These are phyloP conservation scores for Clostera curtula DNA, from an alignment of 2,888 invertebrate species.

Conservation along the genomic window DNA sequence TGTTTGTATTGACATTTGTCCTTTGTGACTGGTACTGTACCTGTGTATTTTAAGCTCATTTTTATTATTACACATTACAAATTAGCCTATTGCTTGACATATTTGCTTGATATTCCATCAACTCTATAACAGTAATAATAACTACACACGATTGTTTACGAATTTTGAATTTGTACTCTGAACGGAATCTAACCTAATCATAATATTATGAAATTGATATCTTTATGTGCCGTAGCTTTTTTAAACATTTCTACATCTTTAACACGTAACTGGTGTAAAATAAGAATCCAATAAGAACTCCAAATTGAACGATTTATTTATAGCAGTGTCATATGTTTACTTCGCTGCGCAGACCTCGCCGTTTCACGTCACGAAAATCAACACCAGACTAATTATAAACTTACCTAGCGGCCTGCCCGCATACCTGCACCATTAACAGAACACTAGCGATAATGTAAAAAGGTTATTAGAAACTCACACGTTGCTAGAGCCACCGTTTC, in stretches of 20 bases:
- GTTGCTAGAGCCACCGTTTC: conserved; percentile 59
- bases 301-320: conserved; percentile 36
- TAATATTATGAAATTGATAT: too few species aligned
- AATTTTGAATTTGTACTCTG: too few species aligned
- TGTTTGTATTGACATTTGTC: too few species aligned
- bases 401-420: conserved; percentile 25
- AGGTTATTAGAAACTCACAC: conserved; percentile 66
- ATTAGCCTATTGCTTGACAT: too few species aligned
- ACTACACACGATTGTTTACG: too few species aligned
- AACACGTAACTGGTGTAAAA: conserved; percentile 8
- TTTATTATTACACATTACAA: too few species aligned
- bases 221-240: not conserved
- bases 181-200: too few species aligned
- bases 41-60: too few species aligned
- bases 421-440: conserved; percentile 30
- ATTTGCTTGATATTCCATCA: too few species aligned
- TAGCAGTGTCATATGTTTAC: conserved; percentile 53
- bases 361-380: conserved; percentile 30
- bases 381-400: conserved; percentile 39
- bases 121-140: too few species aligned
- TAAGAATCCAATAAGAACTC: conserved; percentile 37
- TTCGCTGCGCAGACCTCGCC: conserved; percentile 29
- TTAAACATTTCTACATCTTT: not conserved
- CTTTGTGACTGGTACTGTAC: too few species aligned
- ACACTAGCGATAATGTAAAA: conserved; percentile 38